Evolutionary conservation across 2,888 invertebrate species (phyloP).

Genomic region (Siphlonurus alternatus): DNA sequence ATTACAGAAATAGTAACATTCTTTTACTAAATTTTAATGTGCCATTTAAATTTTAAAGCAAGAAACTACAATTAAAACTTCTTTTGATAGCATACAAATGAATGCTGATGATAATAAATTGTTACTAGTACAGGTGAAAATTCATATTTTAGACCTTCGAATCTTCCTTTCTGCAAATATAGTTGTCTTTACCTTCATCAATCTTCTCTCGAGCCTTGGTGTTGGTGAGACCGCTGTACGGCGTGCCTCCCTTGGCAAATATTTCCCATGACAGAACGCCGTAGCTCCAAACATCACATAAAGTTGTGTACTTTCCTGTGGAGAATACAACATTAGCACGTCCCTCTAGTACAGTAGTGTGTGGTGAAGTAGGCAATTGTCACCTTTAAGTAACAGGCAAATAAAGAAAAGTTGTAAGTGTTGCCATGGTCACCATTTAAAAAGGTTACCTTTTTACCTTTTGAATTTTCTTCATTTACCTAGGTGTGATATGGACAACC

Average conservation of each 20-base stretch:
- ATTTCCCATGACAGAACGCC: conserved; percentile 95
- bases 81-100: no score
- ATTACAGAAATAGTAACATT: no score
- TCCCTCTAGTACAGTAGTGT: neutral
- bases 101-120: no score
- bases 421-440: neutral
- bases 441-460: no score
- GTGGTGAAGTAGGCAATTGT: neutral
- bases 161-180: no score
- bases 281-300: conserved; percentile 96
- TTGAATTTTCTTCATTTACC: no score
- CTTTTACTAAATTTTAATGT: no score
- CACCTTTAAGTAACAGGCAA: neutral
- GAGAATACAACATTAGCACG: conserved; percentile 13
- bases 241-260: conserved; percentile 83
- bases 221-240: conserved; percentile 88
- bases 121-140: no score
- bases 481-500: no score
- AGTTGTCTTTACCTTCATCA: conserved; percentile 55
- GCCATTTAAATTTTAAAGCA: no score
- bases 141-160: no score
- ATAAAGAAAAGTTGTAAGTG: neutral
- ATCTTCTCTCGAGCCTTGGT: conserved; percentile 86
- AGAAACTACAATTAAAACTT: no score
- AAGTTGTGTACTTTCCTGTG: conserved; percentile 77